Evolutionary conservation across 2,888 invertebrate genomes (phyloP).

Genomic region (Drosophila testacea): DNA sequence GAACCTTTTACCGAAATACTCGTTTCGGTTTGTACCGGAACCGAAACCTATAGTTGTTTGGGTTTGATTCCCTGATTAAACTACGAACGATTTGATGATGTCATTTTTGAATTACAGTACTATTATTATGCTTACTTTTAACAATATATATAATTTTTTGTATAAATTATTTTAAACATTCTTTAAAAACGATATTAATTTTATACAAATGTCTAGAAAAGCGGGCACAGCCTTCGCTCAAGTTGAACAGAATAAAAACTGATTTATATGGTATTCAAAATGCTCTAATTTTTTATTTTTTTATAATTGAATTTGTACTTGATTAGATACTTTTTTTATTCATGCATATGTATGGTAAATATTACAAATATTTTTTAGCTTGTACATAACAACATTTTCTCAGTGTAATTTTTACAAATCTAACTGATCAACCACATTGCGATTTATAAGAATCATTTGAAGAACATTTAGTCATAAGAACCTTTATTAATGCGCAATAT

Average conservation of each 20-base stretch:
- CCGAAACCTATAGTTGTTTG: too few species aligned
- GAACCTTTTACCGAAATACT: too few species aligned
- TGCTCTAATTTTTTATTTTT: conserved; percentile 26
- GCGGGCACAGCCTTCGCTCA: conserved; percentile 46
- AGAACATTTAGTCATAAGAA: conserved; percentile 44
- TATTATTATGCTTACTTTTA: conserved; percentile 3
- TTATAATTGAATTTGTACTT: conserved; percentile 2
- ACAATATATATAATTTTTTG: conserved; percentile 46
- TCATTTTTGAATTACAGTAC: conserved; percentile 23
- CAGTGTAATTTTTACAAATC: conserved; percentile 64
- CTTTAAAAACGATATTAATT: conserved; percentile 33
- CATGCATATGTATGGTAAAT: conserved; percentile 3
- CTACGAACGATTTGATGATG: conserved; percentile 60
- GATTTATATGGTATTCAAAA: conserved; percentile 39
- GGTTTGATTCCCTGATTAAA: neutral
- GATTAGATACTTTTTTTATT: conserved; percentile 10
- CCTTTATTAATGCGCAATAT: conserved; percentile 52
- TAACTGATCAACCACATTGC: neutral
- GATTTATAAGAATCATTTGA: conserved; percentile 11
- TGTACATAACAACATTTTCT: conserved; percentile 63
- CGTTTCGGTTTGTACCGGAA: too few species aligned
- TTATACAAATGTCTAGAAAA: conserved; percentile 42
- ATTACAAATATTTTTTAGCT: conserved; percentile 18
- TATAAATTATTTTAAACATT: conserved; percentile 48
- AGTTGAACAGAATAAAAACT: conserved; percentile 64